Percentiles rank a stretch among this genome's conserved stretches.
These are phyloP conservation scores for Oreochromis tanganicae DNA, from an alignment of 2,113 vertebrate genomes.

Conservation along the genomic window DNA sequence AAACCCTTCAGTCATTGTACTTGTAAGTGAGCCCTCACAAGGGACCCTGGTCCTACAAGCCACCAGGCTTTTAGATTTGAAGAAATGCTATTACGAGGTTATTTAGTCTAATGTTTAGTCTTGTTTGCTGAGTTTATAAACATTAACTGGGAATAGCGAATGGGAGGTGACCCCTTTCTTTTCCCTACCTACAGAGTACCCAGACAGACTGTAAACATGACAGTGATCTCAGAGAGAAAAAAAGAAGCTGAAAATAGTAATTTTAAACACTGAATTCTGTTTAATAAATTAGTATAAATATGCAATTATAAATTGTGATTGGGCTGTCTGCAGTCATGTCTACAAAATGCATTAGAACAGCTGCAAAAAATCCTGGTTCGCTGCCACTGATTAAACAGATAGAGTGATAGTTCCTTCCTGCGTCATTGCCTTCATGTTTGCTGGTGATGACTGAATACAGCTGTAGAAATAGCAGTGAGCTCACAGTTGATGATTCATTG, in stretches of 20 bases:
- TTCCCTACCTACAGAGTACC: not conserved
- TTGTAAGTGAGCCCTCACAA: slow-evolving; percentile 27
- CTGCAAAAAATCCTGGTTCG: not conserved
- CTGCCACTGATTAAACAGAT: slow-evolving; percentile 1
- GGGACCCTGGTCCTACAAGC: not conserved
- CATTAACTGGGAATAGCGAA: not conserved
- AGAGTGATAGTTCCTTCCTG: slow-evolving; percentile 2
- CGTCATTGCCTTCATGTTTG: not conserved
- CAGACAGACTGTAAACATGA: not conserved
- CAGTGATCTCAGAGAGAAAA: not conserved
- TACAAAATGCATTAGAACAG: not conserved
- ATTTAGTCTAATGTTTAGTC: not conserved
- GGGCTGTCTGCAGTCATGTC: not conserved
- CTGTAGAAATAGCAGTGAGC: slow-evolving; percentile 14
- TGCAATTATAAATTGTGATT: not conserved
- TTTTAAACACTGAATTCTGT: not conserved
- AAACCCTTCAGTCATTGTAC: slow-evolving; percentile 38
- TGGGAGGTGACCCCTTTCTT: not conserved
- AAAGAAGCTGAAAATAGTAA: not conserved
- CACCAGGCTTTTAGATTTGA: not conserved
- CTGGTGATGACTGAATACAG: slow-evolving; percentile 27
- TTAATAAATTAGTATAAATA: not conserved
- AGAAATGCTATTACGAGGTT: not conserved
- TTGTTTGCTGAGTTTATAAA: not conserved
- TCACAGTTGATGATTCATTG: not conserved